A percentile compares a stretch with the other conserved stretches of the same genome.
phyloP scores from a whole-genome alignment of 2,113 vertebrate species.

The Micronycteris hirsuta region DNA sequence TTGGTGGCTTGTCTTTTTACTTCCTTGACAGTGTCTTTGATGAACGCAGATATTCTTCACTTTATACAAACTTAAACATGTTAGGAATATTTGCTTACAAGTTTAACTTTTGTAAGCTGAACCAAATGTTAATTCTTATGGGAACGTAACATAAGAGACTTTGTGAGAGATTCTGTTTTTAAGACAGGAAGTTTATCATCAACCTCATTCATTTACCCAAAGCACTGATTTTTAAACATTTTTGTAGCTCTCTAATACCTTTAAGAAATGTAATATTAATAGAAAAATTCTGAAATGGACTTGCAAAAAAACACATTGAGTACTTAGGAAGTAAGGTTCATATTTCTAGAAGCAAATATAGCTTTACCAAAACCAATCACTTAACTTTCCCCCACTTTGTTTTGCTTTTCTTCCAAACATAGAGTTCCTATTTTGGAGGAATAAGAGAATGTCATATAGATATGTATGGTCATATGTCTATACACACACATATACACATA shows the following conservation, averaged over 20 bases:
- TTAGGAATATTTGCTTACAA: not conserved
- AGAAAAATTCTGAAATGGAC: not conserved
- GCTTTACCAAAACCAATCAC: not conserved
- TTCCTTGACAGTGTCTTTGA: not conserved
- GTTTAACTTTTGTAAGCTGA: constrained; percentile 24
- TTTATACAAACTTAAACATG: not conserved
- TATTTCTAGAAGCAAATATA: not conserved
- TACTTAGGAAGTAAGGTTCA: not conserved
- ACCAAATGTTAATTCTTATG: constrained; percentile 1
- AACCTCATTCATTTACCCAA: not conserved
- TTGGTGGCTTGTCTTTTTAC: not conserved
- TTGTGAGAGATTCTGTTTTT: constrained; percentile 6
- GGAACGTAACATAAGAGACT: constrained; percentile 14
- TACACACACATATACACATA: not conserved
- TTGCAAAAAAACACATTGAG: not conserved
- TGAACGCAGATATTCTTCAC: not conserved
- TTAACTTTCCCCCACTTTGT: not conserved
- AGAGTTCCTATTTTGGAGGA: not conserved
- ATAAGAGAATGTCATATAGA: not conserved
- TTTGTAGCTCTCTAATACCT: constrained; percentile 5
- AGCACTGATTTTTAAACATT: not conserved
- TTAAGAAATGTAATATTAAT: not conserved
- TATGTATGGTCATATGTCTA: not conserved
- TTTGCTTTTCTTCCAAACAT: not conserved
- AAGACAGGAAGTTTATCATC: constrained; percentile 10